phyloP scores from a whole-genome alignment of 2,113 vertebrate genomes.

The Romanogobio albipinnatus region DNA sequence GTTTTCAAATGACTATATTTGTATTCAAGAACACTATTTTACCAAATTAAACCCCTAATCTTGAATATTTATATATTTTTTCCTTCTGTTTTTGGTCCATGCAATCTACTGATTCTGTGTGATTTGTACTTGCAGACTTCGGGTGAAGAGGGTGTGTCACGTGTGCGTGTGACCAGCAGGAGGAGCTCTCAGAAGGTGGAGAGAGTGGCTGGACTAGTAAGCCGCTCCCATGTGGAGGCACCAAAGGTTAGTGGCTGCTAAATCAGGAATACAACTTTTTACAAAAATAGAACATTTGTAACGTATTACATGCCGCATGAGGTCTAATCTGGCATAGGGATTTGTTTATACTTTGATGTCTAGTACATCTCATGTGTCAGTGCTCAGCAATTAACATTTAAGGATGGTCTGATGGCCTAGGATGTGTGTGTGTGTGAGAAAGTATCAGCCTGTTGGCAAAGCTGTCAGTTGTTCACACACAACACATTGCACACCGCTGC shows the following conservation, averaged over 20 bases:
- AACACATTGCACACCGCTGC: background rate
- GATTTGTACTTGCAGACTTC: conserved; percentile 40
- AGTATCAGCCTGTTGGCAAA: background rate
- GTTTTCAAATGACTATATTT: background rate
- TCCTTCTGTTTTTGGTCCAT: background rate
- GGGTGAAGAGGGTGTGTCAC: conserved; percentile 67
- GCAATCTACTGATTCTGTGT: background rate
- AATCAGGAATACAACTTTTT: background rate
- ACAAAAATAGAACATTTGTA: background rate
- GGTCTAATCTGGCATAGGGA: background rate
- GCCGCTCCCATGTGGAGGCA: conserved; percentile 69
- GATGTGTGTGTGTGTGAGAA: background rate
- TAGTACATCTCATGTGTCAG: background rate
- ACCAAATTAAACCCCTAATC: background rate
- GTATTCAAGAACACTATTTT: background rate
- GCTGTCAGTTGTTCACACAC: background rate
- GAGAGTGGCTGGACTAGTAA: conserved; percentile 74
- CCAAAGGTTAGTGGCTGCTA: conserved; percentile 70
- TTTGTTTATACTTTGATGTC: background rate
- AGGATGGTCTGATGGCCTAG: background rate
- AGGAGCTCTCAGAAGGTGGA: conserved; percentile 77
- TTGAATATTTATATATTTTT: conserved; percentile 6
- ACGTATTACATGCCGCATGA: background rate
- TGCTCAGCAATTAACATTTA: background rate
- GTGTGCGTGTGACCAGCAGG: conserved; percentile 76